A percentile compares a stretch with the other conserved stretches of the same genome.
phyloP scores from a whole-genome alignment of 2,113 vertebrate genomes.

The Martes martes region DNA sequence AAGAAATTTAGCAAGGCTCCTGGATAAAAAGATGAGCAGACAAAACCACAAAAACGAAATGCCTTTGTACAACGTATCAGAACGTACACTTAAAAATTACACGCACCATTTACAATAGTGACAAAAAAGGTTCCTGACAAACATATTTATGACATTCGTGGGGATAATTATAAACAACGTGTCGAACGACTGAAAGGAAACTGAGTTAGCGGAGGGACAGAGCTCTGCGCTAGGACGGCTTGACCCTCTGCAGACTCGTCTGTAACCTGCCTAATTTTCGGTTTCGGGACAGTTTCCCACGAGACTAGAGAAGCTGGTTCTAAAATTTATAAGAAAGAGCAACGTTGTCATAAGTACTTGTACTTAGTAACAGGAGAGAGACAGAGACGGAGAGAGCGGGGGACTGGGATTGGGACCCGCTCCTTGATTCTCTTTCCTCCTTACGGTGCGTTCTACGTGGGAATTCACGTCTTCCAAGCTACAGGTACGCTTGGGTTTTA shows the following conservation, averaged over 20 bases:
- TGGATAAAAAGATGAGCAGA: not conserved
- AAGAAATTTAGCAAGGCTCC: not conserved
- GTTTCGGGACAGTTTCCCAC: not conserved
- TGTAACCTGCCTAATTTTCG: not conserved
- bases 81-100: not conserved
- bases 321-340: not conserved
- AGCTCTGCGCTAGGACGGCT: not conserved
- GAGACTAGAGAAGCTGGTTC: not conserved
- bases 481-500: not conserved
- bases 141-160: not conserved
- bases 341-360: not conserved
- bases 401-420: too few species aligned
- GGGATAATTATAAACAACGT: not conserved
- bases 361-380: not conserved
- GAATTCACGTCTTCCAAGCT: not conserved
- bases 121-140: not conserved
- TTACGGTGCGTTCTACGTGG: not conserved
- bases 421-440: not conserved
- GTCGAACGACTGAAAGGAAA: not conserved
- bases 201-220: not conserved
- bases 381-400: not conserved
- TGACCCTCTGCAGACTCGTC: not conserved
- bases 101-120: not conserved
- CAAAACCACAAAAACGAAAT: not conserved
- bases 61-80: too few species aligned